phyloP scores from a whole-genome alignment of 2,888 invertebrate species.

The Entomobrya multifasciata region DNA sequence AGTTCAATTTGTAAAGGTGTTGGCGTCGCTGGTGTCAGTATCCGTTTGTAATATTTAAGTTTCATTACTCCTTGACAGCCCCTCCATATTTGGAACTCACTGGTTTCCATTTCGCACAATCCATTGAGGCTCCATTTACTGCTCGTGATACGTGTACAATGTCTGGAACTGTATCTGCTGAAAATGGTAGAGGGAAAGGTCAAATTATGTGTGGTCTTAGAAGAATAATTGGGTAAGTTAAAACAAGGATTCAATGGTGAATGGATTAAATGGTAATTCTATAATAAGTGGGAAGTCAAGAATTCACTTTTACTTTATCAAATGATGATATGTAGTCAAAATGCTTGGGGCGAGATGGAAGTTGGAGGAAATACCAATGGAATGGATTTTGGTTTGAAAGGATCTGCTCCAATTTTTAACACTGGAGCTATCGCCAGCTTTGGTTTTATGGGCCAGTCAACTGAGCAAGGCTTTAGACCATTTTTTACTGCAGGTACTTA shows the following conservation, averaged over 20 bases:
- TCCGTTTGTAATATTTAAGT: too few relatives aligned
- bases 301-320: neutral
- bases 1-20: too few relatives aligned
- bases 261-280: neutral
- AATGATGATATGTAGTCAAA: too few relatives aligned
- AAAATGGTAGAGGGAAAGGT: conserved; percentile 90
- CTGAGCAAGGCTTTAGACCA: conserved; percentile 88
- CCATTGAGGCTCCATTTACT: conserved; percentile 95
- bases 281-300: too few relatives aligned
- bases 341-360: conserved; percentile 94
- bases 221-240: conserved; percentile 70
- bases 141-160: conserved; percentile 91
- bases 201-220: conserved; percentile 76
- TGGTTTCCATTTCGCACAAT: conserved; percentile 95
- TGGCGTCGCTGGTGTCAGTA: too few relatives aligned
- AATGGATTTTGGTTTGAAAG: conserved; percentile 89
- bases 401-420: conserved; percentile 88
- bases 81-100: conserved; percentile 91
- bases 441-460: conserved; percentile 88
- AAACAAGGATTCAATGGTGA: too few relatives aligned
- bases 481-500: conserved; percentile 88
- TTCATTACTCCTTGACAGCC: conserved; percentile 35
- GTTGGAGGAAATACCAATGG: conserved; percentile 91
- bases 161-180: conserved; percentile 90
- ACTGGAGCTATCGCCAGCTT: conserved; percentile 84